Base-by-base conservation (phyloP, 2,113 vertebrate species). In the Cacatua alba region DNA sequence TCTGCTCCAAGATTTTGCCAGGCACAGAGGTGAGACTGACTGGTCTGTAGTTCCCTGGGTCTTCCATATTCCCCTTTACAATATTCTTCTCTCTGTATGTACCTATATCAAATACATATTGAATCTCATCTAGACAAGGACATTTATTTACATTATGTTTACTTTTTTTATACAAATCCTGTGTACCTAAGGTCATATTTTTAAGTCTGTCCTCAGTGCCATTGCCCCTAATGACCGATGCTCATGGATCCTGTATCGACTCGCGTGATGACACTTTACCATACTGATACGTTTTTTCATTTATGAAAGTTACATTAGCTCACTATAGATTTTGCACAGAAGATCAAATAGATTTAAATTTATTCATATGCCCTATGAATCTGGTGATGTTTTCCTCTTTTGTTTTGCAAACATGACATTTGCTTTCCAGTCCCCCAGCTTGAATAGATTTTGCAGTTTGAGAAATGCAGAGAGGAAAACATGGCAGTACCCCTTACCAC, bases 391-490 rank as follows among this genome's bases (percentile, higher is more conserved):
- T 95, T 93, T 94, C 83, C 77, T 75, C 90, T 81, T 88, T 88
- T 90, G 80, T 90, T 95, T 97, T 97, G 83, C 91, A 93, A 96
- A 94, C 77, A 69, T 94, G 92, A 91, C 92, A 92, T 95, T 93
- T 96, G 80, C 86, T 78, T 96, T 86, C 35, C 77, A 82, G 65
- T 94, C 86, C 72, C 90, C 52, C 26, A 89, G 86, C 92, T 95
- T 86, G 90, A 96, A 96, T 86, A 83, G 88, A 94, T 93, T 96
- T 91, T 88, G 31, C 55, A 84, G 82, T 81, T 78, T 21, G 2
- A 93, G 80, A 74, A 86, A 64, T 84, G 28, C 55, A 59, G 49
- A 26, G 25, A 70, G 43, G n/a, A 82, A 81, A 92, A 75, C 43
- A 77, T 2, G 7, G n/a, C 29, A 33, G 16, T 48, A 44, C 17